Evolutionary conservation across 2,888 invertebrate genomes (phyloP).

Genomic region (Drosophila planitibia): DNA sequence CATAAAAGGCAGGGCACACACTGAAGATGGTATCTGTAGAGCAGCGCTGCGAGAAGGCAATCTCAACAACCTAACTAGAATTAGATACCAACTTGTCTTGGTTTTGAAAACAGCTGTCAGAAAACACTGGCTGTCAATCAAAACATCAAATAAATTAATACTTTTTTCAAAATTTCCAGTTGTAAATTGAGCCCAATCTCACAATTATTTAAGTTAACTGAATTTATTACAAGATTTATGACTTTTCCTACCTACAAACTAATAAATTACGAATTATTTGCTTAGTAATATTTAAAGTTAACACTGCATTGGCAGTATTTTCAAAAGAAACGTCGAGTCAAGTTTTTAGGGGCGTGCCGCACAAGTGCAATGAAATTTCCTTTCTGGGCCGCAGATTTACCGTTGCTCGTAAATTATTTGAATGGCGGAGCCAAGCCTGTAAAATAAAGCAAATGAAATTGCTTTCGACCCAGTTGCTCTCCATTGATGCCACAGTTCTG

Average conservation of each 20-base stretch:
- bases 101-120: background rate
- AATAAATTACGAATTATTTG: background rate
- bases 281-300: background rate
- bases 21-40: constrained; percentile 46
- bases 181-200: background rate
- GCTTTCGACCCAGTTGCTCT: constrained; percentile 8
- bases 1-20: constrained; percentile 24
- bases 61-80: background rate
- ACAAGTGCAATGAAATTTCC: constrained; percentile 16
- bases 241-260: background rate
- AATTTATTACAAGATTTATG: background rate
- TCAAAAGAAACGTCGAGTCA: constrained; percentile 4
- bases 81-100: constrained; percentile 6
- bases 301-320: background rate
- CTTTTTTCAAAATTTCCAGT: background rate
- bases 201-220: background rate
- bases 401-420: constrained; percentile 43
- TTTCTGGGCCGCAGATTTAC: constrained; percentile 31
- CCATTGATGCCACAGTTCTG: constrained; percentile 38
- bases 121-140: constrained; percentile 22
- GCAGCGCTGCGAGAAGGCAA: background rate
- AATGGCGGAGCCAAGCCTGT: constrained; percentile 9
- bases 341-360: background rate
- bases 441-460: constrained; percentile 1
- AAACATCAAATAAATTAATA: background rate